Base-by-base conservation (phyloP, 2,113 vertebrate species). In the Anoplopoma fimbria region DNA sequence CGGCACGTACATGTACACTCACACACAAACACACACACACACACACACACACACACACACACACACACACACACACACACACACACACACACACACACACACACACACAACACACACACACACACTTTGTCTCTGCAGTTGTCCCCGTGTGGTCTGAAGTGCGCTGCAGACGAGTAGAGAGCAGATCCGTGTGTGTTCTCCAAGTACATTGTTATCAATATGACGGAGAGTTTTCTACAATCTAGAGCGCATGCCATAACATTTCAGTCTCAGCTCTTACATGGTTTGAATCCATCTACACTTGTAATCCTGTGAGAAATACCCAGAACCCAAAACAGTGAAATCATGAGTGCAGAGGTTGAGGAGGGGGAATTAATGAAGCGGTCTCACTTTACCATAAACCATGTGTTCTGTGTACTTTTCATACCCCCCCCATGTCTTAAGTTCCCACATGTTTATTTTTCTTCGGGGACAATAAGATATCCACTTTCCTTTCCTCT, bases 261-360 rank as follows among this genome's bases (percentile, higher is more conserved):
- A 84, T 87, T 72, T 87, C 82, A 78, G n/a, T 83, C 63, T 87
- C 83, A 72, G 67, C 75, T 75, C 51, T 78, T 77, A 77, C 75
- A 71, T 71, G 80, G 72, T 87, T 89, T 83, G 63, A 87, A 81
- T 91, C 84, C 70, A 74, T 85, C 83, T 74, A 57, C 88, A 87
- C 77, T 67, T 69, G 64, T 89, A 90, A 91, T 93, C 90, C 83
- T 83, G 69, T 58, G 86, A 89, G 82, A 88, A 86, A 88, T 75
- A 74, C 58, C 77, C 78, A 40, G 27, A 88, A 80, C 71, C 69
- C 77, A 58, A 88, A 91, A 92, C 87, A 86, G 75, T 82, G 78
- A 88, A 89, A 83, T 83, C 81, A 85, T 77, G 75, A 90, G 84
- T 71, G 58, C 77, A 79, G 58, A 83, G 69, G 64, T 82, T 77